Conservation (phyloP, 2,888 invertebrate genomes). For the Eumacrocentrus americanus region DNA sequence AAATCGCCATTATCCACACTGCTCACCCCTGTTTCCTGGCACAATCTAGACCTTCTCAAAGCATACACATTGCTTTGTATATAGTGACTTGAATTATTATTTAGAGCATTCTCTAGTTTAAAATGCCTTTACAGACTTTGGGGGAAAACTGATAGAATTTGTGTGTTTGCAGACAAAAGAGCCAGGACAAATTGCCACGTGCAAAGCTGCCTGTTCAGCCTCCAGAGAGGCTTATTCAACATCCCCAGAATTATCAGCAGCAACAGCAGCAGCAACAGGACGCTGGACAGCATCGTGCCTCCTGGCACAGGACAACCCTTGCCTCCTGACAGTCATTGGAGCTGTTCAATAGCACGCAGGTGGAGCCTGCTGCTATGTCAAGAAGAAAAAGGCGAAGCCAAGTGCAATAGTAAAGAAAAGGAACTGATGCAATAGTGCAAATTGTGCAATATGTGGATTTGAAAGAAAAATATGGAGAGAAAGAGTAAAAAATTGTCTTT, state of each 20-base stretch:
- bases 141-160: neutral
- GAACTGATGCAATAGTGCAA: neutral
- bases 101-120: neutral
- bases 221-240: conserved; percentile 37
- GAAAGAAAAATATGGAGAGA: neutral
- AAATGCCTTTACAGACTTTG: too few species aligned
- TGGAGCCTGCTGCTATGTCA: neutral
- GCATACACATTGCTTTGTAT: too few species aligned
- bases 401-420: neutral
- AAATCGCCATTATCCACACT: too few species aligned
- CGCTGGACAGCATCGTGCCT: conserved; percentile 42
- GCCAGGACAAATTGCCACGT: conserved; percentile 34
- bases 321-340: conserved; percentile 53
- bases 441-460: too few species aligned
- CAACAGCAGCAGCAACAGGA: conserved; percentile 49
- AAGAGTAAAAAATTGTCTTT: too few species aligned
- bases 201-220: conserved; percentile 33
- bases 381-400: conserved; percentile 1
- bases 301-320: conserved; percentile 58
- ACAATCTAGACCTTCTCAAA: too few species aligned
- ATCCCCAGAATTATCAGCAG: conserved; percentile 43
- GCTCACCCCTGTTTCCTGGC: too few species aligned
- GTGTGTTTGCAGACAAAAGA: conserved; percentile 34
- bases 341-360: neutral
- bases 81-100: too few species aligned